Conservation (phyloP, 2,113 vertebrate species). For the Pyxicephalus adspersus region DNA sequence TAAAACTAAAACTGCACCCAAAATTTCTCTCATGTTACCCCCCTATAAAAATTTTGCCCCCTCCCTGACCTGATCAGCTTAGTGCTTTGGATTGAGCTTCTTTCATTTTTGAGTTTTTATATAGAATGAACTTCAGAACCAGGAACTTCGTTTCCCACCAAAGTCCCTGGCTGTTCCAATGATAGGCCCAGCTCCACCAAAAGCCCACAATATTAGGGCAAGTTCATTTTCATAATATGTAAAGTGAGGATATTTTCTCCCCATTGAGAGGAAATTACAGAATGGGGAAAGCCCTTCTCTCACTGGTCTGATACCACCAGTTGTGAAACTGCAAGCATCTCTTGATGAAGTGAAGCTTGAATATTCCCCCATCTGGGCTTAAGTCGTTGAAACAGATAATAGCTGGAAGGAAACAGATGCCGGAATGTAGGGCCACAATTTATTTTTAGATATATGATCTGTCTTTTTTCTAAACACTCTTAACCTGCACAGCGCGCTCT, state of each 20-base stretch:
- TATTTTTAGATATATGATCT: slow-evolving; percentile 40
- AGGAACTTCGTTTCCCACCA: too few relatives aligned
- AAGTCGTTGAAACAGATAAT: slow-evolving; percentile 51
- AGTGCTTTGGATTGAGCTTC: too few relatives aligned
- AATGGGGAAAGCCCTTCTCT: slow-evolving; percentile 43
- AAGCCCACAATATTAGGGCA: too few relatives aligned
- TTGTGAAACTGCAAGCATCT: slow-evolving; percentile 31
- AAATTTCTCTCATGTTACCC: too few relatives aligned
- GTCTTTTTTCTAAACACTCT: slow-evolving; percentile 40
- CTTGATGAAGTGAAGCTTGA: slow-evolving; percentile 36
- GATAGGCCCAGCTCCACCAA: too few relatives aligned
- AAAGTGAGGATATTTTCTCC: background rate
- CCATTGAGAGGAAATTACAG: background rate
- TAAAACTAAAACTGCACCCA: too few relatives aligned
- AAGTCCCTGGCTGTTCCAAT: too few relatives aligned
- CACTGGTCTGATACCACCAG: slow-evolving; percentile 19
- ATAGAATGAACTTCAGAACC: too few relatives aligned
- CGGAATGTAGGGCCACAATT: slow-evolving; percentile 38
- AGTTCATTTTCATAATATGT: background rate
- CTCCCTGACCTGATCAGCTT: too few relatives aligned
- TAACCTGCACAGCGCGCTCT: slow-evolving; percentile 19
- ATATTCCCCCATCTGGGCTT: slow-evolving; percentile 42
- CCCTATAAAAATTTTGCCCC: too few relatives aligned
- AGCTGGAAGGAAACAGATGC: slow-evolving; percentile 51
- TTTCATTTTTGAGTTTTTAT: too few relatives aligned